A percentile compares a stretch with the other conserved stretches of the same genome.
These are phyloP conservation scores for Noctuana brunneofusca DNA, from an alignment of 2,888 invertebrate genomes.

Conservation along the genomic window DNA sequence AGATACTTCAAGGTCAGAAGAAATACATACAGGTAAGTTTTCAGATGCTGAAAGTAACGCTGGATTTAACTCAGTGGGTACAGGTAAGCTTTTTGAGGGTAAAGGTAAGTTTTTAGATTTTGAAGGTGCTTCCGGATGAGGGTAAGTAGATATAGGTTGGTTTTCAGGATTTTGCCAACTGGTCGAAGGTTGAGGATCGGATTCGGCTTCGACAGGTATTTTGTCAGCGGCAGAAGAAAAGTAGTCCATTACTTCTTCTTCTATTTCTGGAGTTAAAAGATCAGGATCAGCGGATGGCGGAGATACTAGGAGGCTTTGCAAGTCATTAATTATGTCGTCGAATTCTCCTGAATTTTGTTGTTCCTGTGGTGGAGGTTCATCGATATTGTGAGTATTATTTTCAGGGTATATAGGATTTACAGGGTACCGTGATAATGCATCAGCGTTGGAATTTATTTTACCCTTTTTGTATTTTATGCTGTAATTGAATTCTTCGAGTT, in stretches of 20 bases:
- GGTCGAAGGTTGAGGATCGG: constrained; percentile 1
- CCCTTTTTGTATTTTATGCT: constrained; percentile 36
- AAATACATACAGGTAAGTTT: not conserved
- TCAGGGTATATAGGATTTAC: constrained; percentile 20
- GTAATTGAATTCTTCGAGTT: constrained; percentile 38
- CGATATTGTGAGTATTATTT: not conserved
- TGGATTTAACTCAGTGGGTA: constrained; percentile 2
- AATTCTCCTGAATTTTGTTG: not conserved
- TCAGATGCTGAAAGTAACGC: not conserved
- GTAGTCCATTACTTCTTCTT: constrained; percentile 8
- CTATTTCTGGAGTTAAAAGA: constrained; percentile 7
- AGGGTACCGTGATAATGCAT: constrained; percentile 28
- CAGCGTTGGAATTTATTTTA: constrained; percentile 30
- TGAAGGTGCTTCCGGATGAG: not conserved
- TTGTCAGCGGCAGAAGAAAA: not conserved
- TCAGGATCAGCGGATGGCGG: not conserved
- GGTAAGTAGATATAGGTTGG: constrained; percentile 3
- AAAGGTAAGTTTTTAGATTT: constrained; percentile 2
- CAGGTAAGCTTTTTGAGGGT: not conserved
- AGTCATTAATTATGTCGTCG: constrained; percentile 4
- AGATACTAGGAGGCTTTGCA: constrained; percentile 9
- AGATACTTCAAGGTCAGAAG: no score
- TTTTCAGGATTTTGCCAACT: constrained; percentile 8
- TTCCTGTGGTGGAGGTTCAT: not conserved
- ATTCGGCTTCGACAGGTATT: not conserved